Conservation (phyloP, 2,113 vertebrate genomes). For the Myiozetetes cayanensis region DNA sequence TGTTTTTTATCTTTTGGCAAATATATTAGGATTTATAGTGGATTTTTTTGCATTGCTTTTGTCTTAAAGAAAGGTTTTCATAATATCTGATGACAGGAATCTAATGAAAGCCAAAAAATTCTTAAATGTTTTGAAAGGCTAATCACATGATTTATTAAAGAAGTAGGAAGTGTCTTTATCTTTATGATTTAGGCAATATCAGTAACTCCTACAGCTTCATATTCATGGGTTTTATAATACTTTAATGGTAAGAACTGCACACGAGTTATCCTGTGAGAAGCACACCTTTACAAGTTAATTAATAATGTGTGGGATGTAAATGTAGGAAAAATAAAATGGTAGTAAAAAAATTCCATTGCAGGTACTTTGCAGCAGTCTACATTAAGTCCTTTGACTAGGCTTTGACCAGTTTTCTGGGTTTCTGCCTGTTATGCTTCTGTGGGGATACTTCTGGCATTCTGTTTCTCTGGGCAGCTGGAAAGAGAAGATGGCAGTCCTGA, state of each 20-base stretch:
- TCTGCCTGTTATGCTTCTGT: neutral
- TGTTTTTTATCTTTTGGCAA: neutral
- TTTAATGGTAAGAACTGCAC: neutral
- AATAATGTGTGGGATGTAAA: rapidly evolving
- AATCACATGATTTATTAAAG: neutral
- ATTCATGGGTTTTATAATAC: neutral
- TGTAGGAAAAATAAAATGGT: neutral
- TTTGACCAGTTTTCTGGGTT: neutral
- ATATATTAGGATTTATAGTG: neutral
- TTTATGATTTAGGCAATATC: neutral
- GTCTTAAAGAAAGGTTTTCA: neutral
- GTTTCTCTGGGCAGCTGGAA: neutral
- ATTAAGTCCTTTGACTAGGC: neutral
- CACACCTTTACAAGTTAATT: neutral
- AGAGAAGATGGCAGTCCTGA: neutral
- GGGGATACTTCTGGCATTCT: neutral
- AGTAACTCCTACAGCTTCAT: rapidly evolving
- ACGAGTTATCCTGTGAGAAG: neutral
- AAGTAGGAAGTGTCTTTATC: neutral
- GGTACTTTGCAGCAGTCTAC: neutral
- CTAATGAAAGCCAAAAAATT: neutral
- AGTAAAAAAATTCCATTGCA: neutral
- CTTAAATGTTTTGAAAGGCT: neutral
- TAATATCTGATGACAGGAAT: neutral
- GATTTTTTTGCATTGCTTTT: neutral